Conservation (phyloP, 2,888 invertebrate genomes). For the Dolichopus griseipennis region DNA sequence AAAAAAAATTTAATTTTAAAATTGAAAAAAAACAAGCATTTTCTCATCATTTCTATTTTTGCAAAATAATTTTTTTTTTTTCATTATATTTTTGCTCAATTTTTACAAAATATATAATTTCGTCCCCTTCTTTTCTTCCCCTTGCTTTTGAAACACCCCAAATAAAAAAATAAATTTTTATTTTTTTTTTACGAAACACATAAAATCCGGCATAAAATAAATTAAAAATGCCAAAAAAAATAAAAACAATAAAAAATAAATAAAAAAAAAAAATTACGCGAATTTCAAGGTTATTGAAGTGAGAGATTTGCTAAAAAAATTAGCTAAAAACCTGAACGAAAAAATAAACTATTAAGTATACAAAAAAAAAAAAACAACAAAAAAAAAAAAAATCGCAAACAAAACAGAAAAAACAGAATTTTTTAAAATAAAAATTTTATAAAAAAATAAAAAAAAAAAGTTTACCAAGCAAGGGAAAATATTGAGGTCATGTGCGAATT, state of each 20-base stretch:
- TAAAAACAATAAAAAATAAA: no score
- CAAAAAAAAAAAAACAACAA: not conserved
- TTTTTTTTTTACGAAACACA: not conserved
- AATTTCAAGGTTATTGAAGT: constrained; percentile 6
- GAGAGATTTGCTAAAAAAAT: constrained; percentile 4
- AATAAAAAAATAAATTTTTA: not conserved
- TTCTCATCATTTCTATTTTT: not conserved
- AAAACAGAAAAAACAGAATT: not conserved
- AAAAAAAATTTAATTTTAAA: no score
- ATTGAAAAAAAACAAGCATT: not conserved
- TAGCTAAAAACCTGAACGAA: not conserved
- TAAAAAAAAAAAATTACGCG: not conserved
- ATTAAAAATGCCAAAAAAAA: not conserved
- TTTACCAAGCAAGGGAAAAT: not conserved
- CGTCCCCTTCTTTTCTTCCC: not conserved
- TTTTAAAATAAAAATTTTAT: no score
- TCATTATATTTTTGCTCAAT: not conserved
- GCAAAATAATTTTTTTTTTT: not conserved
- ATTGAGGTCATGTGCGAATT: constrained; percentile 6
- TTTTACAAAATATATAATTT: not conserved
- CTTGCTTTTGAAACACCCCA: not conserved
- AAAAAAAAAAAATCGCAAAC: not conserved
- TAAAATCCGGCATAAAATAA: constrained; percentile 1
- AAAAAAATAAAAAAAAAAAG: not conserved
- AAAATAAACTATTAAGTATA: not conserved